Evolutionary conservation across 2,888 invertebrate genomes (phyloP).

Genomic region (Nemurella pictetii): DNA sequence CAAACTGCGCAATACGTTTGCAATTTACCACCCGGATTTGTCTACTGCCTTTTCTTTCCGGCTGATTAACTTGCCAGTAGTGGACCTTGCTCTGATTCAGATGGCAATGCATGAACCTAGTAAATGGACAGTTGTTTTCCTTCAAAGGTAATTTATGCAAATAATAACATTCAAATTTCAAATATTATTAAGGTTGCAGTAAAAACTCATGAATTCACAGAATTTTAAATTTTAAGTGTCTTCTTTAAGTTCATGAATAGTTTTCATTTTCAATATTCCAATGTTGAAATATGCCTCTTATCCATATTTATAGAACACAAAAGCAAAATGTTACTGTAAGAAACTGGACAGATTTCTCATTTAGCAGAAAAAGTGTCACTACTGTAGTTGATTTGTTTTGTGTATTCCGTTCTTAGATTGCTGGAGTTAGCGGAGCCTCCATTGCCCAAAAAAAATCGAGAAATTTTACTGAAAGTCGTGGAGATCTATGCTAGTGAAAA

Average conservation of each 20-base stretch:
- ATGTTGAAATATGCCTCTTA: too few species aligned
- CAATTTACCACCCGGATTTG: background rate
- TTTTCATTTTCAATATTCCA: too few species aligned
- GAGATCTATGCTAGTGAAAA: slow-evolving; percentile 14
- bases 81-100: background rate
- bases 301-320: too few species aligned
- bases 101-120: background rate
- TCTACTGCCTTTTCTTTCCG: background rate
- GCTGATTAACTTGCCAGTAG: background rate
- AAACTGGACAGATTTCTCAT: too few species aligned
- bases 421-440: slow-evolving; percentile 24
- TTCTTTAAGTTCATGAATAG: too few species aligned
- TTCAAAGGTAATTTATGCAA: background rate
- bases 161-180: background rate
- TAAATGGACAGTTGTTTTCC: background rate
- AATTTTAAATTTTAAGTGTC: too few species aligned
- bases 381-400: background rate
- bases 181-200: background rate
- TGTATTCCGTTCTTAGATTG: background rate
- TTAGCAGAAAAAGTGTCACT: too few species aligned
- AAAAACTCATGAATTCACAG: too few species aligned
- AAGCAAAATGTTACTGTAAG: too few species aligned
- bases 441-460: background rate
- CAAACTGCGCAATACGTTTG: background rate
- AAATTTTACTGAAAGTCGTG: slow-evolving; percentile 5